Conservation (phyloP, 2,888 invertebrate genomes). For the Argyresthia goedartella region DNA sequence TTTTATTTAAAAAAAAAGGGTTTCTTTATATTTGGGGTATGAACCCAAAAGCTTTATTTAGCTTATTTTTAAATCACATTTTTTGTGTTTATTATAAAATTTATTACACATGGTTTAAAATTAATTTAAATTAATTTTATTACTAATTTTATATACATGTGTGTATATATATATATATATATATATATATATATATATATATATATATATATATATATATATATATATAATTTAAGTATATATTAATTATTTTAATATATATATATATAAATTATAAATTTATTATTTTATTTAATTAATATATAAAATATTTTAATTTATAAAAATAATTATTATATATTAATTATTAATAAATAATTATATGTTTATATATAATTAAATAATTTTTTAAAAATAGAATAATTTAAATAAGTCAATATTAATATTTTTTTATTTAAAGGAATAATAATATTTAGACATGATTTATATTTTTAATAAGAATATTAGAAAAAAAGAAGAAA, state of each 20-base stretch:
- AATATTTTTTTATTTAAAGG: slow-evolving; percentile 18
- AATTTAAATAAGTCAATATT: slow-evolving; percentile 22
- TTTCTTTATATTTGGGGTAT: slow-evolving; percentile 71
- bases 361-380: slow-evolving; percentile 13
- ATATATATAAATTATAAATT: slow-evolving; percentile 15
- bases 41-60: slow-evolving; percentile 74
- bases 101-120: slow-evolving; percentile 25
- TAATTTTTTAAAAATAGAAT: slow-evolving; percentile 11
- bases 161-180: too few species aligned
- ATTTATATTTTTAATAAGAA: slow-evolving; percentile 8
- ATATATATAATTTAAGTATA: slow-evolving; percentile 7
- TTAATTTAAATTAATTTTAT: slow-evolving; percentile 20
- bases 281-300: slow-evolving; percentile 11
- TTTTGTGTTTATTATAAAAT: slow-evolving; percentile 21
- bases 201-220: slow-evolving; percentile 1
- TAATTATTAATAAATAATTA: neutral
- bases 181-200: too few species aligned
- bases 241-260: slow-evolving; percentile 22
- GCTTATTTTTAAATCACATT: slow-evolving; percentile 55
- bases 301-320: slow-evolving; percentile 14
- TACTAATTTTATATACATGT: slow-evolving; percentile 6
- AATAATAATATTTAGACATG: slow-evolving; percentile 13
- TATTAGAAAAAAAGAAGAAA: slow-evolving; percentile 11
- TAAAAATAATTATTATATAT: slow-evolving; percentile 15
- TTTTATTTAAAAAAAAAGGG: slow-evolving; percentile 58